These are phyloP conservation scores for Caerostris extrusa DNA, from an alignment of 1,140 invertebrate species.

Conservation along the genomic window DNA sequence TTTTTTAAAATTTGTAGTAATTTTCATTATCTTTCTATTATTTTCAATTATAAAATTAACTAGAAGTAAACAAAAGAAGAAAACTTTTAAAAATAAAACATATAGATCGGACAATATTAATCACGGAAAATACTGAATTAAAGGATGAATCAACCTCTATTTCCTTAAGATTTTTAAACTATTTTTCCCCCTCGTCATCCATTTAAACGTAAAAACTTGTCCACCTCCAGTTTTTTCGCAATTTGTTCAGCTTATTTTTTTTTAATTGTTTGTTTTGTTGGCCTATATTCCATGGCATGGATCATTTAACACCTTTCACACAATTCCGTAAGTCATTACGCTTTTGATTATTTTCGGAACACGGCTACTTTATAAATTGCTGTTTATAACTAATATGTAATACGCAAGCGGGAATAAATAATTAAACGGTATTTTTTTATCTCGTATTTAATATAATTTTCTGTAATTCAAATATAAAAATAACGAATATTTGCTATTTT, in stretches of 20 bases:
- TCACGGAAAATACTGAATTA: neutral
- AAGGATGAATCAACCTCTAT: neutral
- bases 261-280: neutral
- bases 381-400: neutral
- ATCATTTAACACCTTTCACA: conserved; percentile 32
- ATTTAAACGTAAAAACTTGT: conserved; percentile 4
- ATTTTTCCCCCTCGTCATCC: conserved; percentile 1
- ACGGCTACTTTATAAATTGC: neutral
- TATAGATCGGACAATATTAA: neutral
- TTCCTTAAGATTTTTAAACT: conserved; percentile 4
- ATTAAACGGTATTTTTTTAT: neutral
- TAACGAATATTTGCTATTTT: too few relatives aligned
- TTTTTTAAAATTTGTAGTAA: too few relatives aligned
- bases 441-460: too few relatives aligned
- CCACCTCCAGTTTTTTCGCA: neutral
- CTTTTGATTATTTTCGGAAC: neutral
- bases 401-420: neutral
- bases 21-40: too few relatives aligned
- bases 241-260: neutral
- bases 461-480: too few relatives aligned
- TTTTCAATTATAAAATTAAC: too few relatives aligned
- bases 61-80: too few relatives aligned
- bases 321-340: neutral
- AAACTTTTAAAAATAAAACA: neutral
- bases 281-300: conserved; percentile 3